phyloP scores from a whole-genome alignment of 2,113 vertebrate species.

The Oxyura jamaicensis region DNA sequence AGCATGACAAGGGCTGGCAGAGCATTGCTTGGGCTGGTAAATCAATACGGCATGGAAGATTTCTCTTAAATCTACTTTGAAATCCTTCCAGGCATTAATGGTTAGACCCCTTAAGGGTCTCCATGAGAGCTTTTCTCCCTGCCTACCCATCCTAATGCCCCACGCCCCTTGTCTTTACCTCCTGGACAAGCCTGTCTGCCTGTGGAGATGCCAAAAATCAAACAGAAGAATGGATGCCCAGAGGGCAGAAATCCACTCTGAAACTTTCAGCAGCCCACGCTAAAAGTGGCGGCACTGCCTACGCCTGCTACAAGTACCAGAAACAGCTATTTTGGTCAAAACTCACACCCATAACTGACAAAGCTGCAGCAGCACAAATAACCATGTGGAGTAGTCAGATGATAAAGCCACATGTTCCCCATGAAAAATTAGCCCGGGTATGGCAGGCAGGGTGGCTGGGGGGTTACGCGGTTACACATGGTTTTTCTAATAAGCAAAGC shows the following conservation, averaged over 20 bases:
- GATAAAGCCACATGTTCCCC: not conserved
- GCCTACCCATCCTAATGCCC: not conserved
- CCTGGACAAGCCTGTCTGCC: no score
- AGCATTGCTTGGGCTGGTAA: not conserved
- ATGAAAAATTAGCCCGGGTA: not conserved
- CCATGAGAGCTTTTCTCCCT: not conserved
- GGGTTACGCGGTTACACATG: not conserved
- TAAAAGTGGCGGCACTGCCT: not conserved
- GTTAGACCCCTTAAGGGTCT: not conserved
- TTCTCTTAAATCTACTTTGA: not conserved
- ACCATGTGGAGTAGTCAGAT: fast-evolving
- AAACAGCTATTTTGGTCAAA: not conserved
- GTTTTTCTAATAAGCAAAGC: not conserved
- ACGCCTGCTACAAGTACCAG: not conserved
- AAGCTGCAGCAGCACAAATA: not conserved
- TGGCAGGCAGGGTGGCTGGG: not conserved
- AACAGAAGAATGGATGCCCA: not conserved
- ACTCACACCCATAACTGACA: not conserved
- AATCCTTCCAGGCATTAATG: not conserved
- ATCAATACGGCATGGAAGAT: fast-evolving
- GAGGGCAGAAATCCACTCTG: not conserved
- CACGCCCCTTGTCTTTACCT: no score
- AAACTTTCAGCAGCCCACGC: not conserved
- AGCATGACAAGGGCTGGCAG: not conserved
- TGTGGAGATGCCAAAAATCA: not conserved